These are phyloP conservation scores for Lithophane ornitopus DNA, from an alignment of 2,888 invertebrate species.

Conservation along the genomic window DNA sequence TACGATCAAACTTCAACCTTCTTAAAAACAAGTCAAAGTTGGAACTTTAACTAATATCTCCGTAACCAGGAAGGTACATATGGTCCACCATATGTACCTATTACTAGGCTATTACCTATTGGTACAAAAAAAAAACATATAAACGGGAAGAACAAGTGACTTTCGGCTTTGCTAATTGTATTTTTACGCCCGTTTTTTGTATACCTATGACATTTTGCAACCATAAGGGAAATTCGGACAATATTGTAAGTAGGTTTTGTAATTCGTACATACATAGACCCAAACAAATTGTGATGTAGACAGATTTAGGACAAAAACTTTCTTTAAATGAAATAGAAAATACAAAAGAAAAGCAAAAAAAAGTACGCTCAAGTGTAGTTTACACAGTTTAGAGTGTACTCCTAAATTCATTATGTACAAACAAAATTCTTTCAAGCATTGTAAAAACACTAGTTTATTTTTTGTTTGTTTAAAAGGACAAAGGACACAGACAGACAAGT, in stretches of 20 bases:
- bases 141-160: background rate
- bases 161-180: background rate
- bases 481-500: slow-evolving; percentile 26
- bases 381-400: slow-evolving; percentile 27
- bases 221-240: background rate
- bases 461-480: slow-evolving; percentile 33
- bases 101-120: no score
- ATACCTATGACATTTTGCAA: background rate
- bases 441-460: slow-evolving; percentile 55
- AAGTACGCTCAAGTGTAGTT: slow-evolving; percentile 24
- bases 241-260: background rate
- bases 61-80: background rate
- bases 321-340: background rate
- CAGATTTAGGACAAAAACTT: slow-evolving; percentile 9
- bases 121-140: background rate
- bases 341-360: slow-evolving; percentile 21
- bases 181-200: background rate
- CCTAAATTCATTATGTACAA: slow-evolving; percentile 45
- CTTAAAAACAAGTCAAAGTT: background rate
- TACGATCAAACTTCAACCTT: background rate
- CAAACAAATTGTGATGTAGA: background rate
- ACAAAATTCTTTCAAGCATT: slow-evolving; percentile 45
- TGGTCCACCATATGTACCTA: no score
- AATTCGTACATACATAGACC: background rate
- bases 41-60: background rate